Base-by-base conservation (phyloP, 2,113 vertebrate species). In the Macrotus californicus region DNA sequence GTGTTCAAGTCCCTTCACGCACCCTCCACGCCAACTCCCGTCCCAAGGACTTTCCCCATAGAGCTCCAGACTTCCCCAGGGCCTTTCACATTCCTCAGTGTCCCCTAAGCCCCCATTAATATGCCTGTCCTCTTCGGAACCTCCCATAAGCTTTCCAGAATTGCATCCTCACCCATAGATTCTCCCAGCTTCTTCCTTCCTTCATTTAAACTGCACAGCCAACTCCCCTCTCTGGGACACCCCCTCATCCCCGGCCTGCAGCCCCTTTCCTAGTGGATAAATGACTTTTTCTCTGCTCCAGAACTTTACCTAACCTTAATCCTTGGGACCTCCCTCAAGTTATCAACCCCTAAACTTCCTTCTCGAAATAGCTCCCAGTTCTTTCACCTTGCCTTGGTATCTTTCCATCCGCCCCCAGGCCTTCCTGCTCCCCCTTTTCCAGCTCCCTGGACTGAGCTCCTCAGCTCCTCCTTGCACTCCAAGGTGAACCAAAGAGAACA, bases 281-380 rank as follows among this genome's bases (percentile, higher is more conserved):
- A 59, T 75, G 54, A 72, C 79, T 84, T 75, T 69, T 29, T 43
- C 39, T 73, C 61, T 91, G 34, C 36, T 91, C 41, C 73, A 87
- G 48, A 94, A 89, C 93, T 96, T 91, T 59, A 22, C 15, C 21
- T 54, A 75, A 66, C 59, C 75, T 95, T 56, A 81, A 36, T 83
- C 36, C 36, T 72, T 34, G n/a, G 90, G 75, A 70, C 39, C 26
- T 46, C 39, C 21, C 46, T 48, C 41, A 72, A 86, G 59, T 83
- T 82, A 83, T 54, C 48, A 81, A 34, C 82, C 54, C 52, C 15
- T 8, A 91, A 94, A 94, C 85, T 90, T 75, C 26, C 64, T 67
- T 59, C 84, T 83, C 59, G 67, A 56, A 77, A 85, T 72, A 94
- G 46, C 50, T 91, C n/a, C 72, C 34, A 52, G 3, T 77, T 80